These are phyloP conservation scores for Syngnathus typhle DNA, from an alignment of 2,113 vertebrate species.

Conservation along the genomic window DNA sequence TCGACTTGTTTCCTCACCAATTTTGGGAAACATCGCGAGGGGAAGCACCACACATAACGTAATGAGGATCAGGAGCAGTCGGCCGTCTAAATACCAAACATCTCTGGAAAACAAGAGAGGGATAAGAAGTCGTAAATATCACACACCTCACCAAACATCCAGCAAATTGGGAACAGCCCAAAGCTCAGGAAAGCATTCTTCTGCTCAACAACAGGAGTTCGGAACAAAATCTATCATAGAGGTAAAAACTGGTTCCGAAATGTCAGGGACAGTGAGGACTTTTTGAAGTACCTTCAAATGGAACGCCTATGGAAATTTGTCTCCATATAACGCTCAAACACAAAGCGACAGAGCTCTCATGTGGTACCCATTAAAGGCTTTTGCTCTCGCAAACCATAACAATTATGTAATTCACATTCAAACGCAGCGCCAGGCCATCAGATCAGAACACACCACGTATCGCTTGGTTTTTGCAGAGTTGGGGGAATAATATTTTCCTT, in stretches of 20 bases:
- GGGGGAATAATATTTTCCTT: slow-evolving; percentile 68
- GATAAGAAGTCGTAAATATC: background rate
- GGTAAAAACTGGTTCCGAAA: slow-evolving; percentile 6
- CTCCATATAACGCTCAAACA: slow-evolving; percentile 77
- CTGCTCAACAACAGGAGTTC: no score
- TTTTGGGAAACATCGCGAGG: slow-evolving; percentile 84
- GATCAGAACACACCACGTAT: slow-evolving; percentile 58
- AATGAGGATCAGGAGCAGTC: slow-evolving; percentile 76
- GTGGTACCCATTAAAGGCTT: slow-evolving; percentile 80
- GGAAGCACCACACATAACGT: slow-evolving; percentile 82
- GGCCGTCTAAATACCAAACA: slow-evolving; percentile 86
- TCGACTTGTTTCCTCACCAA: slow-evolving; percentile 73
- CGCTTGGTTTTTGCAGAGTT: slow-evolving; percentile 51
- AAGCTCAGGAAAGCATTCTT: background rate
- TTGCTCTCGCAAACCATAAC: slow-evolving; percentile 77
- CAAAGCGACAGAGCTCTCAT: slow-evolving; percentile 76
- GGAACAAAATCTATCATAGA: slow-evolving; percentile 1
- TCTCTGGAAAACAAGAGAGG: slow-evolving; percentile 38
- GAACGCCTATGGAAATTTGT: slow-evolving; percentile 72
- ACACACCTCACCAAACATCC: background rate
- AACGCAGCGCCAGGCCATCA: slow-evolving; percentile 78
- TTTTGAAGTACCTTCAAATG: slow-evolving; percentile 63
- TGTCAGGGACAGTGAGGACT: slow-evolving; percentile 55
- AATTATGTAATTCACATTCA: slow-evolving; percentile 83
- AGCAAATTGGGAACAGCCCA: background rate